A percentile compares a stretch with the other conserved stretches of the same genome.
Evolutionary conservation across 2,888 invertebrate genomes (phyloP).

Genomic region (Entomobrya proxima): DNA sequence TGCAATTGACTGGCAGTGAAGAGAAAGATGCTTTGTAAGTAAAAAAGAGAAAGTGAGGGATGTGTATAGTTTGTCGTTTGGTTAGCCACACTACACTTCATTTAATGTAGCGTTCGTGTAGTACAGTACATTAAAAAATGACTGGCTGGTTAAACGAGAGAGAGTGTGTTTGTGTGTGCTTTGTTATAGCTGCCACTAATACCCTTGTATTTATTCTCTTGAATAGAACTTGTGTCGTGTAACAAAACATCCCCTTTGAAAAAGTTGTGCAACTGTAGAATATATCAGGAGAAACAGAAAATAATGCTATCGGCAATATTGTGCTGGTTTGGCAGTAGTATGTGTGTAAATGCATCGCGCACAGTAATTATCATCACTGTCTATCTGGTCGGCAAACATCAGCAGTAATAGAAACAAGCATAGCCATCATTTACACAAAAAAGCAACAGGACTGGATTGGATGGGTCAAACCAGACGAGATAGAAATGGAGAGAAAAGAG

Average conservation of each 20-base stretch:
- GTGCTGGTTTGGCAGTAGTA: background rate
- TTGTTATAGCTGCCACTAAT: constrained; percentile 22
- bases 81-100: constrained; percentile 11
- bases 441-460: background rate
- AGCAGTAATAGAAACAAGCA: no score
- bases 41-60: background rate
- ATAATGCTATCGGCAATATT: background rate
- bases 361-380: background rate
- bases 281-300: background rate
- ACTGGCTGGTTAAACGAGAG: background rate
- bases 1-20: background rate
- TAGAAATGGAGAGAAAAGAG: background rate
- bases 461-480: background rate
- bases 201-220: no score
- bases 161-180: background rate
- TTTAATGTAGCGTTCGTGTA: background rate
- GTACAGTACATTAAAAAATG: no score
- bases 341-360: background rate
- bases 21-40: background rate
- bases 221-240: no score
- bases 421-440: no score
- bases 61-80: constrained; percentile 1
- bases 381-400: background rate
- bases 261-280: background rate
- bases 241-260: no score